phyloP scores from a whole-genome alignment of 2,888 invertebrate species.

The Nemoura dubitans region DNA sequence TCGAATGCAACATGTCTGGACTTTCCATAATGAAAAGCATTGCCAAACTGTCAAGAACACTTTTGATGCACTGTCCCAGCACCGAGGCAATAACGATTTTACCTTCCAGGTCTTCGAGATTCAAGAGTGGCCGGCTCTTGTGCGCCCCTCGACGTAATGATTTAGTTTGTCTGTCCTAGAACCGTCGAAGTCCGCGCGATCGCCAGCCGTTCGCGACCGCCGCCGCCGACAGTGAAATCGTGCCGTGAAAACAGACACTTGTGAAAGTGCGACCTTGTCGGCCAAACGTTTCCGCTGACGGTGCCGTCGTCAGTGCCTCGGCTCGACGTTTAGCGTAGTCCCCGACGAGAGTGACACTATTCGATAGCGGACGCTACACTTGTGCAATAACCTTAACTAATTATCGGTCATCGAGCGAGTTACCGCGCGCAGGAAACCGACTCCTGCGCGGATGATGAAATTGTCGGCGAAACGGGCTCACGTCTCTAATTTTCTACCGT shows the following conservation, averaged over 20 bases:
- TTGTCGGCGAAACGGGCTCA: conserved; percentile 20
- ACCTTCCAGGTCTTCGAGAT: too few species aligned
- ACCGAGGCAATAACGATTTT: too few species aligned
- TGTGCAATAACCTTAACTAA: conserved; percentile 47
- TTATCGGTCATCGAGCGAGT: not conserved
- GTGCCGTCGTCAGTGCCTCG: not conserved
- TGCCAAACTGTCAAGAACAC: too few species aligned
- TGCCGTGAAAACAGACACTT: not conserved
- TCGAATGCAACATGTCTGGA: too few species aligned
- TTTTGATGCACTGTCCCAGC: too few species aligned
- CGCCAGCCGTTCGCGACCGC: not conserved
- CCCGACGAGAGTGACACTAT: not conserved
- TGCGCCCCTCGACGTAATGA: not conserved
- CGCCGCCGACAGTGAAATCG: not conserved
- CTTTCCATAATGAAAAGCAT: too few species aligned
- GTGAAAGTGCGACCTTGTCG: too few species aligned
- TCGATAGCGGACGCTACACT: conserved; percentile 19
- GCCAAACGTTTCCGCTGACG: too few species aligned
- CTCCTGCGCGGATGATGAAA: not conserved
- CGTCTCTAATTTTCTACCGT: conserved; percentile 49
- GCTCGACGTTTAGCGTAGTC: not conserved
- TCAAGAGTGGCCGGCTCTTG: not conserved
- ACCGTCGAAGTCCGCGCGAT: not conserved
- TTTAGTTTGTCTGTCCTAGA: conserved; percentile 10
- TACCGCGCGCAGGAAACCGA: not conserved